Conservation (phyloP, 2,888 invertebrate species). For the Tethea ocularis region DNA sequence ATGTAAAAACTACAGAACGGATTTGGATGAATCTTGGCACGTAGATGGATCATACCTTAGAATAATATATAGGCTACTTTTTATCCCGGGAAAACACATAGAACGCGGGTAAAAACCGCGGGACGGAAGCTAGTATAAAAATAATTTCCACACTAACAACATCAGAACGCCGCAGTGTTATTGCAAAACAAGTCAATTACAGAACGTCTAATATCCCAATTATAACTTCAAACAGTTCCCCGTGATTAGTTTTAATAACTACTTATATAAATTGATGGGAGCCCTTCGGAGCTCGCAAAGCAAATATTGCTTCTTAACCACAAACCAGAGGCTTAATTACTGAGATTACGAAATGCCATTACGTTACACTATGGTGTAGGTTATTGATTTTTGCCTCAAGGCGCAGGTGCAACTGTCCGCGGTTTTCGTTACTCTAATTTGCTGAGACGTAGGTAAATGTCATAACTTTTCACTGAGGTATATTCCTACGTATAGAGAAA, state of each 20-base stretch:
- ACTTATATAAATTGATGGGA: not conserved
- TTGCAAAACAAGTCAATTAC: not conserved
- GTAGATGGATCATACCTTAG: too few species aligned
- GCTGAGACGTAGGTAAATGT: not conserved
- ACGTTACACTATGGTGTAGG: not conserved
- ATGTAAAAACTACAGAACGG: too few species aligned
- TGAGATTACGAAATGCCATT: not conserved
- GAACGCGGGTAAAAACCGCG: too few species aligned
- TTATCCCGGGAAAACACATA: too few species aligned
- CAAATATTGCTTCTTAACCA: not conserved
- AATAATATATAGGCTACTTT: too few species aligned
- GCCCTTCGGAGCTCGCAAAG: not conserved
- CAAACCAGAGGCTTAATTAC: not conserved
- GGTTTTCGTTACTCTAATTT: not conserved
- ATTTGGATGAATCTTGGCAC: too few species aligned
- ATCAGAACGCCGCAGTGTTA: not conserved
- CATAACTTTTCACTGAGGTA: too few species aligned
- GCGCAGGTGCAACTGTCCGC: not conserved
- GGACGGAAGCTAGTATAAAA: too few species aligned
- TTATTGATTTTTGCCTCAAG: not conserved
- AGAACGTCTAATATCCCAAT: not conserved
- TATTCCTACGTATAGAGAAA: too few species aligned
- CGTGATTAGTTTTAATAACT: not conserved
- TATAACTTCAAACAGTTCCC: not conserved
- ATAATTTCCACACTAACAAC: too few species aligned